Conservation (phyloP, 35 echinoderm and acorn worm species). For the Ophioderma brevispina region DNA sequence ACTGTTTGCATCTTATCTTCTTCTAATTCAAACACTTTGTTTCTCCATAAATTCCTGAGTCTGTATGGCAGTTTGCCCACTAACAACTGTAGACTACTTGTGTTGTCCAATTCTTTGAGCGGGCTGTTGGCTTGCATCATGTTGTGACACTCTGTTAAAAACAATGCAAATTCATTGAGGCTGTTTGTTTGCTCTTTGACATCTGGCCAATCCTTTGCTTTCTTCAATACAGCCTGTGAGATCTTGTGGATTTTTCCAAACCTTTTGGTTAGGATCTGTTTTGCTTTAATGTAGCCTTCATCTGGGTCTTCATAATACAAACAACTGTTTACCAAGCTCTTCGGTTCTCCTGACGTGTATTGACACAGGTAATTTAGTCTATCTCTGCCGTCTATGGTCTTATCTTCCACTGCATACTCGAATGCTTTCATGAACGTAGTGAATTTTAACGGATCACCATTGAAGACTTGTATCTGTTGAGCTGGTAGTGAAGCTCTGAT, state of each 20-base stretch:
- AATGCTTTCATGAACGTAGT: slow-evolving; percentile 26
- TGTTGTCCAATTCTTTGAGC: slow-evolving; percentile 22
- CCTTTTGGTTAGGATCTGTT: slow-evolving; percentile 29
- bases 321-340: slow-evolving; percentile 18
- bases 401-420: slow-evolving; percentile 28
- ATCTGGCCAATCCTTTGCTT: too few species aligned
- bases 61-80: slow-evolving; percentile 32
- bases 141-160: slow-evolving; percentile 26
- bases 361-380: slow-evolving; percentile 23
- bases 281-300: slow-evolving; percentile 19
- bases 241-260: slow-evolving; percentile 15
- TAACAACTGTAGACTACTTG: slow-evolving; percentile 16
- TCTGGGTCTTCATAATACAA: slow-evolving; percentile 20
- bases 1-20: slow-evolving; percentile 14
- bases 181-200: slow-evolving; percentile 12
- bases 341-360: slow-evolving; percentile 18
- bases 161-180: slow-evolving; percentile 22
- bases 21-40: slow-evolving; percentile 18
- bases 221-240: slow-evolving; percentile 26
- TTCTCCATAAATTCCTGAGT: slow-evolving; percentile 14
- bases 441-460: slow-evolving; percentile 15
- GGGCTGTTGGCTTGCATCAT: slow-evolving; percentile 17
- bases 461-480: slow-evolving; percentile 27
- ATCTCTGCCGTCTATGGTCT: slow-evolving; percentile 32
- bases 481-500: slow-evolving; percentile 31